phyloP scores from a whole-genome alignment of 2,113 vertebrate genomes.

The Chinchilla lanigera region DNA sequence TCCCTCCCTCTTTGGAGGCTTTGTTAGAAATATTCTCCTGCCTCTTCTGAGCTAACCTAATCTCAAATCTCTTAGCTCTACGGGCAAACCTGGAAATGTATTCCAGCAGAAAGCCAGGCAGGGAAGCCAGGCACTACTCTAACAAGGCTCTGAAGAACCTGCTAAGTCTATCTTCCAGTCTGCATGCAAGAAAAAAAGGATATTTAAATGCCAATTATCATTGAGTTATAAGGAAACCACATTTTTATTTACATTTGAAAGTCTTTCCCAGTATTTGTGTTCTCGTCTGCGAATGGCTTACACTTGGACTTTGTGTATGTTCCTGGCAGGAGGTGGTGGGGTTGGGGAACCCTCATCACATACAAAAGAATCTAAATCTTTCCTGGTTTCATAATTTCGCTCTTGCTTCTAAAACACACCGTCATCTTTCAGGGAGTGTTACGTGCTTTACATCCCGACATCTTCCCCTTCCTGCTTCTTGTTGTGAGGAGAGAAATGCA shows the following conservation, averaged over 20 bases:
- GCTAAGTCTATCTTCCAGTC: not conserved
- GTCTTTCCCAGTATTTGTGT: not conserved
- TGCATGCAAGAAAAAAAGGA: constrained; percentile 3
- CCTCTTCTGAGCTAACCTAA: not conserved
- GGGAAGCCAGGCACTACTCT: not conserved
- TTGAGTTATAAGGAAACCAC: not conserved
- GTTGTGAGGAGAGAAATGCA: not conserved
- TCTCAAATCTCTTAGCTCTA: not conserved
- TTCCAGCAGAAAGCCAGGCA: not conserved
- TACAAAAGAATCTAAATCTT: not conserved
- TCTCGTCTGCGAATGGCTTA: constrained; percentile 18
- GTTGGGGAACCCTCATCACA: not conserved
- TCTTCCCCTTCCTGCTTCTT: not conserved
- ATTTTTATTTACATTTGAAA: constrained; percentile 60
- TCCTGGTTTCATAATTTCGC: not conserved
- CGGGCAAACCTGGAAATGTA: not conserved
- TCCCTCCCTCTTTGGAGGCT: not conserved
- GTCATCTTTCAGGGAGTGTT: not conserved
- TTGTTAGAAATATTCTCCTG: not conserved
- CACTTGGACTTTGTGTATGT: not conserved
- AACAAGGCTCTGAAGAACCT: not conserved
- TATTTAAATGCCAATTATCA: not conserved
- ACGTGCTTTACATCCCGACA: not conserved
- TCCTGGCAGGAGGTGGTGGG: not conserved
- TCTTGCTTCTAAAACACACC: constrained; percentile 29